Evolutionary conservation across 2,113 vertebrate species (phyloP).

Genomic region (Tragelaphus strepsiceros): DNA sequence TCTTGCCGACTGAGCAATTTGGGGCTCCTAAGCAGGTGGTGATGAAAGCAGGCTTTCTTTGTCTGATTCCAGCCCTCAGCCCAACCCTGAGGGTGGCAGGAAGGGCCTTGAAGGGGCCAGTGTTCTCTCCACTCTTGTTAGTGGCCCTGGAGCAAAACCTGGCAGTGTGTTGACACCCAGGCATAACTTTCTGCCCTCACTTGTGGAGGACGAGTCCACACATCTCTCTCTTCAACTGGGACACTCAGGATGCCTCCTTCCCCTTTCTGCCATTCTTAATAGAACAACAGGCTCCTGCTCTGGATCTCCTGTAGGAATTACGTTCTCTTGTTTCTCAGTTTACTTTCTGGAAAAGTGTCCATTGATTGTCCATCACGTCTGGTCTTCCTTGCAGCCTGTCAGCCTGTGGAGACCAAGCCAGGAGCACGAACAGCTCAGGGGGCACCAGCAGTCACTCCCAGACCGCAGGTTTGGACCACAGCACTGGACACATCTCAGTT

Average conservation of each 20-base stretch:
- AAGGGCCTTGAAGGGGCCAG: rapidly evolving
- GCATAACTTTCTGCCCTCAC: background rate
- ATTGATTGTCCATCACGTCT: rapidly evolving
- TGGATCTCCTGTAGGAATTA: background rate
- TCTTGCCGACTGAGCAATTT: background rate
- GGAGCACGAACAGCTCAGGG: rapidly evolving
- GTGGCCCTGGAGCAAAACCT: background rate
- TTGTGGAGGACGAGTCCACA: background rate
- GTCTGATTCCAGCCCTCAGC: background rate
- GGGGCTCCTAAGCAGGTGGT: background rate
- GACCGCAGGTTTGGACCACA: background rate
- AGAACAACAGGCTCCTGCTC: background rate
- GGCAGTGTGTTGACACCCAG: background rate
- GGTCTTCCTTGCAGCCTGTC: background rate
- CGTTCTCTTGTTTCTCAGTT: background rate
- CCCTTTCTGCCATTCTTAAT: no score
- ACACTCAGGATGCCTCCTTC: background rate
- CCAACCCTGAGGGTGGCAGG: background rate
- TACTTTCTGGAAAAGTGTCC: background rate
- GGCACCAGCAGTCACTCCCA: rapidly evolving
- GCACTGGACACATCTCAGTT: background rate
- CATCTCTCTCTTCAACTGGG: background rate
- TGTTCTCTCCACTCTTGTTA: background rate
- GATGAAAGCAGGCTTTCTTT: background rate
- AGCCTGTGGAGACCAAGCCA: background rate